These are phyloP conservation scores for fruit fly (Drosophila melanogaster) DNA, from an alignment of 1,140 invertebrate genomes.

Conservation along the genomic window Release_6_plus_ISO1_MT NC_004354.4:21038501-21039000, in stretches of 20 bases:
- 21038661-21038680: slow-evolving; percentile 40
- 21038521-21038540: slow-evolving; percentile 1
- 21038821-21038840: slow-evolving; percentile 97
- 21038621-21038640: neutral
- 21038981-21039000: slow-evolving; percentile 31
- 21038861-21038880: neutral
- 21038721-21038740: slow-evolving; percentile 64
- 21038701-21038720: neutral
- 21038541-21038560: slow-evolving; percentile 4
- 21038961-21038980: slow-evolving; percentile 6
- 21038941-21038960: slow-evolving; percentile 1
- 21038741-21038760: slow-evolving; percentile 96
- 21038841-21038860: slow-evolving; percentile 92
- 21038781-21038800: slow-evolving; percentile 94
- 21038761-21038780: slow-evolving; percentile 95
- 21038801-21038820: slow-evolving; percentile 93
- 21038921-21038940: slow-evolving; percentile 20
- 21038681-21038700: neutral
- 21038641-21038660: slow-evolving; percentile 3
- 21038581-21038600: neutral
- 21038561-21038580: slow-evolving; percentile 10
- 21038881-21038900: slow-evolving; percentile 11
- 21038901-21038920: slow-evolving; percentile 47
- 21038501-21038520: neutral
- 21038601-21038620: slow-evolving; percentile 7